Percentiles rank a stretch among this genome's conserved stretches.
These are phyloP conservation scores for Petrocephalus zakoni DNA, from an alignment of 2,113 vertebrate genomes.

Conservation along the genomic window DNA sequence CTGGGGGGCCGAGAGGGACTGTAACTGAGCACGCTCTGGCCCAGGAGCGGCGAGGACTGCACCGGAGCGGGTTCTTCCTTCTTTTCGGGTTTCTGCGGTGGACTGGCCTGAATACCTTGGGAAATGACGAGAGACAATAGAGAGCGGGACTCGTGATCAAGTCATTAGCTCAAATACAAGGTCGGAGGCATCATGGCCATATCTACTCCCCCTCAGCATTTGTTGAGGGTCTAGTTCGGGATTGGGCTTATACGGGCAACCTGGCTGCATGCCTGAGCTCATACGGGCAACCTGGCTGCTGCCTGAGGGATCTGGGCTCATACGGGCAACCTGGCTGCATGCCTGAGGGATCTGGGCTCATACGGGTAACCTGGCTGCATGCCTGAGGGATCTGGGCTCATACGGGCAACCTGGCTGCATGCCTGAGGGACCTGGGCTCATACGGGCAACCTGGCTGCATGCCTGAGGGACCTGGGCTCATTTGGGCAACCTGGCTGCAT, in stretches of 20 bases:
- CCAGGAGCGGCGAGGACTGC: constrained; percentile 72
- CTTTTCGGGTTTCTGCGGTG: constrained; percentile 63
- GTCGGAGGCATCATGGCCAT: background rate
- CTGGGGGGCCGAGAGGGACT: constrained; percentile 79
- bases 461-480: background rate
- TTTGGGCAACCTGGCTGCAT: background rate
- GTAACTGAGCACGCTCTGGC: constrained; percentile 88
- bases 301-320: background rate
- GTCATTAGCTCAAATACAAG: background rate
- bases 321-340: background rate
- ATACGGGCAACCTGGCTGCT: background rate
- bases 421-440: background rate
- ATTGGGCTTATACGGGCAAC: background rate
- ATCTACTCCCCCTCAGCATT: background rate
- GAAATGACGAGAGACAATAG: background rate
- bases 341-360: background rate
- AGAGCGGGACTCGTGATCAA: background rate
- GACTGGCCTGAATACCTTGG: constrained; percentile 70
- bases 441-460: background rate
- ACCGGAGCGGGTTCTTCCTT: constrained; percentile 60
- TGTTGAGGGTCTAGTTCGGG: background rate
- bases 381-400: background rate
- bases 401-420: background rate
- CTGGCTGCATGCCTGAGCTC: background rate
- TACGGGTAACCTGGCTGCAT: background rate